Evolutionary conservation across 2,113 vertebrate species (phyloP), one percentile per base, ranked within the genome.

Genomic region (Saguinus imperator): DNA sequence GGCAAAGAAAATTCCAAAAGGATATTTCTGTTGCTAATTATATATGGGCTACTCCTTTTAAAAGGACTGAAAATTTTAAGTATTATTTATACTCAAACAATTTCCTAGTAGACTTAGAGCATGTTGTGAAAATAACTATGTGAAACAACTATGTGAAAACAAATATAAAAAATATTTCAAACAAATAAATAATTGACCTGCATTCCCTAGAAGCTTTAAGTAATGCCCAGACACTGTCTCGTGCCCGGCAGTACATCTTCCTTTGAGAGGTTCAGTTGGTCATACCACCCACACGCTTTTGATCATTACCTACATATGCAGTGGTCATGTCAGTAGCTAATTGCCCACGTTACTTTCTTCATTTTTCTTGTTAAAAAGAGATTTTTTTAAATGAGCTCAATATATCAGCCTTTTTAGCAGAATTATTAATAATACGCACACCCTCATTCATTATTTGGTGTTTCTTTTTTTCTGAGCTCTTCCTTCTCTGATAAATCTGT

Each of bases 331-430:
- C 97, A 98, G 96, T 57, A 95, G 96, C 90, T 98, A 98, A 98
- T 97, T 98, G 96, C 96, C 85, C 94, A 88, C 43, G 76, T 94
- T 97, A 96, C 84, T 95, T 50, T 97, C 92, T 97, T 98, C 98
- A 98, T 98, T 98, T 97, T 98, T 97, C 97, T 98, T 97, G 95
- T 97, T 97, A 98, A 98, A 97, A 85, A 97, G 95, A 95, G 95
- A 97, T 97, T 97, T 97, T 68, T 68, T 96, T 91, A 35, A 98
- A 98, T 98, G 98, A 98, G 94, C 73, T 98, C 94, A 93, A 98
- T 98, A 97, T 93, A 97, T 98, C 98, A 97, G 94, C 92, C 96
- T 95, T 97, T 97, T 97, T 96, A 97, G 91, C 85, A 57, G 96
- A 95, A 97, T 98, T 98, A 98, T 98, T 98, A 98, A 97, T 98